Conservation (phyloP, 2,888 invertebrate species). For the Altica lythri region DNA sequence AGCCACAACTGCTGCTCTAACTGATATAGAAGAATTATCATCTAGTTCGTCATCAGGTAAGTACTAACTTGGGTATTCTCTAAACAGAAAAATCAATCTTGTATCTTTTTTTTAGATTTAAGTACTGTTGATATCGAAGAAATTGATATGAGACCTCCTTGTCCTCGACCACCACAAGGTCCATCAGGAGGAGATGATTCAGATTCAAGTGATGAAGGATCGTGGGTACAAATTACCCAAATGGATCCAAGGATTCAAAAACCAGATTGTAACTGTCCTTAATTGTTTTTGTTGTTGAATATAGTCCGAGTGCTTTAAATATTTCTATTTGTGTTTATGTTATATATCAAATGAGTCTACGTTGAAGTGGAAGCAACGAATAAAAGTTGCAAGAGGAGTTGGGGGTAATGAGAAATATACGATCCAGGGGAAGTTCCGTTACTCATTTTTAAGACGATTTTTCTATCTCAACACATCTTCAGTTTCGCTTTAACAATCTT, state of each 20-base stretch:
- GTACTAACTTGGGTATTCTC: background rate
- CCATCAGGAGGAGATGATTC: background rate
- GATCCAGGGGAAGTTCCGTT: no score
- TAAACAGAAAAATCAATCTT: background rate
- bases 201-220: background rate
- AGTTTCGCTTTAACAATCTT: no score
- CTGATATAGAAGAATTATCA: conserved; percentile 24
- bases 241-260: conserved; percentile 11
- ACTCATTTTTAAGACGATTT: no score
- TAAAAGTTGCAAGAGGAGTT: no score
- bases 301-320: no score
- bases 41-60: conserved; percentile 4
- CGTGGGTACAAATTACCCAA: background rate
- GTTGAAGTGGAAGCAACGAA: no score
- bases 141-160: background rate
- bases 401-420: no score
- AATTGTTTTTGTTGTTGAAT: no score
- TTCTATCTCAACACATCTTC: no score
- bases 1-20: conserved; percentile 44
- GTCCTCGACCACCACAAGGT: background rate
- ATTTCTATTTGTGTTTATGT: no score
- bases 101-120: background rate
- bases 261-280: conserved; percentile 2
- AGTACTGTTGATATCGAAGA: conserved; percentile 2
- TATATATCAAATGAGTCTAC: no score